Base-by-base conservation (phyloP, 1,140 invertebrate genomes). In the Cataglyphis hispanica region DNA sequence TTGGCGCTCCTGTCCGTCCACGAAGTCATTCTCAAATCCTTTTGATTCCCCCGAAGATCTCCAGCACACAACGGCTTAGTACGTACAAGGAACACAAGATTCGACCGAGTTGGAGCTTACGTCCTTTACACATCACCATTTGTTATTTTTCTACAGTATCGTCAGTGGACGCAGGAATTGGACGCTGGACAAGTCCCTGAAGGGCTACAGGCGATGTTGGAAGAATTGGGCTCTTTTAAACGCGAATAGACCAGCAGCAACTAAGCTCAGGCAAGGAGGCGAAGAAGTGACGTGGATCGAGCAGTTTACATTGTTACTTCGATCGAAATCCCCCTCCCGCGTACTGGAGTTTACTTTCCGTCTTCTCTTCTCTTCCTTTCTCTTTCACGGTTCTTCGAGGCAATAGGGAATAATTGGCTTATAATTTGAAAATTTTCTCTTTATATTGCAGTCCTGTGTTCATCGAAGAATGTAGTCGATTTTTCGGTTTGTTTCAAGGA, bases 131-230 rank as follows among this genome's bases (percentile, higher is more conserved):
- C 31, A 43, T 66, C 25, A 60, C 22, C 31, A 25, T 77, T 25
- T 56, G 72, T 77, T 87, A 78, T 87, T 78, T 78, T 80, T 81
- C 74, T 97, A 69, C 95, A 98, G 97, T 98, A 97, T 95, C 97
- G 97, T 92, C 96, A 96, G 93, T 98, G 97, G 97, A 97, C 96
- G 72, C 95, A 96, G 88, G 97, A 98, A 87, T 92, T 98, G 72
- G 98, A 98, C 90, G 97, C 97, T 91, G 98, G 97, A 50, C 95
- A 95, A 84, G 95, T 97, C 86, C 97, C 98, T 16, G 98, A 98
- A 87, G 97, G 97, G 50, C 95, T 98, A 70, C 96, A 98, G 87
- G 95, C 96, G 50, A 95, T 98, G 88, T 94, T 98, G 31, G 97
- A 98, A 90, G 97, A 98, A 88, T 92, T 97, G 85, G 96, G 96